Conservation (phyloP, 2,797 vertebrate genomes). For the Sebastes nivosus region DNA sequence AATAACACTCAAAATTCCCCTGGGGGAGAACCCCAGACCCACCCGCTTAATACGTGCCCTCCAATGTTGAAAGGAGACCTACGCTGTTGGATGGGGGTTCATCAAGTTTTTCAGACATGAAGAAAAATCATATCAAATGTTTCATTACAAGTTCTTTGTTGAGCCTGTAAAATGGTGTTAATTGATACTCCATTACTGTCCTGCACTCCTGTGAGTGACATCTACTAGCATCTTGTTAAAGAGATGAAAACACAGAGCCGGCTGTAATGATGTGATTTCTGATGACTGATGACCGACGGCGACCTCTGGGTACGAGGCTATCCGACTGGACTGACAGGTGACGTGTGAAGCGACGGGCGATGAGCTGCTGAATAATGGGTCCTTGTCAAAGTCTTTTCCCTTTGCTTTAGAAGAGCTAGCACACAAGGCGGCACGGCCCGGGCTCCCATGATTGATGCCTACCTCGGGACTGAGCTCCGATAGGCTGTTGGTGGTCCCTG, state of each 20-base stretch:
- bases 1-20: background rate
- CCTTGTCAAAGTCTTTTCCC: constrained; percentile 53
- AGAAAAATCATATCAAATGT: background rate
- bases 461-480: constrained; percentile 40
- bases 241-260: constrained; percentile 10
- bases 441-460: constrained; percentile 63
- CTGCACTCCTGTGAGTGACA: constrained; percentile 9
- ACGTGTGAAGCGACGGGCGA: constrained; percentile 57
- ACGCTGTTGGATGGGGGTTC: background rate
- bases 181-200: constrained; percentile 1
- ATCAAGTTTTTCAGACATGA: background rate
- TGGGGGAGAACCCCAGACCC: too few species aligned
- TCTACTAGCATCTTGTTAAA: constrained; percentile 27
- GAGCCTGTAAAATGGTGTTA: background rate
- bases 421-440: constrained; percentile 12
- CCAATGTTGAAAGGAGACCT: background rate
- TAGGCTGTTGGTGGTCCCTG: constrained; percentile 59
- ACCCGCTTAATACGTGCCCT: too few species aligned
- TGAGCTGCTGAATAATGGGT: constrained; percentile 69
- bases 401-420: constrained; percentile 29
- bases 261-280: constrained; percentile 25
- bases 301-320: constrained; percentile 32
- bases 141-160: background rate
- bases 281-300: constrained; percentile 42
- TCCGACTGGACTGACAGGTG: constrained; percentile 54